phyloP scores from a whole-genome alignment of 2,888 invertebrate species.

The Pristionchus fissidentatus region DNA sequence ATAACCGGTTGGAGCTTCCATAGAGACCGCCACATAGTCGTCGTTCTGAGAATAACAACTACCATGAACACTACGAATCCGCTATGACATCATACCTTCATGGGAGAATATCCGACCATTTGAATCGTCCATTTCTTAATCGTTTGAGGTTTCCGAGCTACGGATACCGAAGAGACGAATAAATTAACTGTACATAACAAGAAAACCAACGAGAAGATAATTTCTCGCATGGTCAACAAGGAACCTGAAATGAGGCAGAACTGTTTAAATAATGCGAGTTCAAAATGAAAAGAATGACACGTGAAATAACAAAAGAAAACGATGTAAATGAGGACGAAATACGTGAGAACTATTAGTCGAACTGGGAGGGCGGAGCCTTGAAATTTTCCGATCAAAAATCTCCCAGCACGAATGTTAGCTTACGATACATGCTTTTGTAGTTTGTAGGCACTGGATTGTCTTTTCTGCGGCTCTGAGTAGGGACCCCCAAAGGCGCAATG shows the following conservation, averaged over 20 bases:
- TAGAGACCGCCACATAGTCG: slow-evolving; percentile 72
- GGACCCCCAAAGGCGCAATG: no score
- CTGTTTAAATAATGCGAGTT: neutral
- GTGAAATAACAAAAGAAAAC: neutral
- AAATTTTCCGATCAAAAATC: neutral
- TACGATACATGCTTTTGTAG: no score
- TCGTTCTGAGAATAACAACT: slow-evolving; percentile 61
- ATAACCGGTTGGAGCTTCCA: slow-evolving; percentile 71
- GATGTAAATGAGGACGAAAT: neutral
- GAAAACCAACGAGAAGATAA: neutral
- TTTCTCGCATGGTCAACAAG: slow-evolving; percentile 35
- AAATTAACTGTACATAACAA: slow-evolving; percentile 5
- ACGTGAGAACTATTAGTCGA: slow-evolving; percentile 4
- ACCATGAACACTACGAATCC: neutral
- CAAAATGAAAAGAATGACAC: neutral
- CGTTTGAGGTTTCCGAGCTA: slow-evolving; percentile 49
- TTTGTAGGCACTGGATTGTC: neutral
- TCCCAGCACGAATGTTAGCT: neutral
- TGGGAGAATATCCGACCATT: slow-evolving; percentile 68
- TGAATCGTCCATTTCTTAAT: slow-evolving; percentile 65
- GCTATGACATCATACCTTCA: slow-evolving; percentile 53
- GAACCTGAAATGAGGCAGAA: neutral
- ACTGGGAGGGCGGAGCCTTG: neutral
- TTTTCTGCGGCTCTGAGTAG: neutral
- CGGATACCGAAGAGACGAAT: slow-evolving; percentile 16